A percentile compares a stretch with the other conserved stretches of the same genome.
Conservation (phyloP, 2,113 vertebrate genomes). For the Chaenogobius annularis region DNA sequence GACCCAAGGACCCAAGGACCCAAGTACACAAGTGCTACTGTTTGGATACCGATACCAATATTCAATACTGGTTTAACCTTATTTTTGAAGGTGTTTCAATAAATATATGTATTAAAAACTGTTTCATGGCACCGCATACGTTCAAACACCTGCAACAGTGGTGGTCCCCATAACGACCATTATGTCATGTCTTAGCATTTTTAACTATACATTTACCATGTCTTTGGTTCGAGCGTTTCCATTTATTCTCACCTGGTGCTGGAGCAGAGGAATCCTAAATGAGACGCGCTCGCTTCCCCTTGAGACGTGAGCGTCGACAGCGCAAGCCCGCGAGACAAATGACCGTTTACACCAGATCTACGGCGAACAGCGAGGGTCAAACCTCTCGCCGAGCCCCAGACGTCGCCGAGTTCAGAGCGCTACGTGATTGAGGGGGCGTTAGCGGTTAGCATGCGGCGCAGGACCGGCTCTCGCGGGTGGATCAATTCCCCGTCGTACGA, state of each 20-base stretch:
- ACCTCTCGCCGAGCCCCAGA: conserved; percentile 50
- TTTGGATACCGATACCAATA: too few species aligned
- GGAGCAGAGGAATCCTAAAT: conserved; percentile 10
- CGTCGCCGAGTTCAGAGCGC: conserved; percentile 45
- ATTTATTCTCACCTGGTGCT: not conserved
- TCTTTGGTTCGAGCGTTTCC: not conserved
- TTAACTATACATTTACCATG: too few species aligned
- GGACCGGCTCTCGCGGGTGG: conserved; percentile 39
- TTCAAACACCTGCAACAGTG: too few species aligned
- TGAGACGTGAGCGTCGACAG: conserved; percentile 35
- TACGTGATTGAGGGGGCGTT: conserved; percentile 52
- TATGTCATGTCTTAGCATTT: too few species aligned
- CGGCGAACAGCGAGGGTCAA: conserved; percentile 56
- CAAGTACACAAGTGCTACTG: too few species aligned
- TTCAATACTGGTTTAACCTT: too few species aligned
- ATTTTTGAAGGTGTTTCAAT: too few species aligned
- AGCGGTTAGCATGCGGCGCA: conserved; percentile 31
- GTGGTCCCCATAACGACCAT: too few species aligned
- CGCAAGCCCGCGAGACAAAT: conserved; percentile 58
- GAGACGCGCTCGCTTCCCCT: conserved; percentile 9
- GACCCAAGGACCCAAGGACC: too few species aligned
- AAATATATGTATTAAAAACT: too few species aligned
- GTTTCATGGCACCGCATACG: too few species aligned
- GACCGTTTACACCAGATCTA: conserved; percentile 44
- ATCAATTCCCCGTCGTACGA: conserved; percentile 61